Conservation (phyloP, 2,888 invertebrate genomes). For the Xanthorhoe spadicearia region DNA sequence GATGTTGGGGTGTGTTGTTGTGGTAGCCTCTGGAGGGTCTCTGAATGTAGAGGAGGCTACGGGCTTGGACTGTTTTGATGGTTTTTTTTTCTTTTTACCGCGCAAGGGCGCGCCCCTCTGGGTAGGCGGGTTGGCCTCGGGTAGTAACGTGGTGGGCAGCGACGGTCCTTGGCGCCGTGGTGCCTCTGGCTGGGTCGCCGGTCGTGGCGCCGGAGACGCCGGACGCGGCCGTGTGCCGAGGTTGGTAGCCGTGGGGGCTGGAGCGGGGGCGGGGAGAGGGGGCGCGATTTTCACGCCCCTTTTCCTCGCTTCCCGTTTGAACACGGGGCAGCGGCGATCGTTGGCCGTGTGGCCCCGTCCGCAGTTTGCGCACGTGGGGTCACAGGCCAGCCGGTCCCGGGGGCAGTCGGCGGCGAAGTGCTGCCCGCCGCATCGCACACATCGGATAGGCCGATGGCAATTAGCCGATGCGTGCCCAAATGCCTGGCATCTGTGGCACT, state of each 20-base stretch:
- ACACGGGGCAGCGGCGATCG: conserved; percentile 11
- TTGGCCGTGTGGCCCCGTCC: conserved; percentile 28
- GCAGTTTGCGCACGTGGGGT: conserved; percentile 37
- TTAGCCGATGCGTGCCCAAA: conserved; percentile 6
- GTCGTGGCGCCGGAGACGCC: not conserved
- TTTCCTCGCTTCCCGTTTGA: conserved; percentile 18
- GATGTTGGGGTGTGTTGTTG: no score
- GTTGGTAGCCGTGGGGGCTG: no score
- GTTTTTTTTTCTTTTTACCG: not conserved
- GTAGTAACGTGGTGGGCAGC: not conserved
- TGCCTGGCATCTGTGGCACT: not conserved
- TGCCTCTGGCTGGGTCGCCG: not conserved
- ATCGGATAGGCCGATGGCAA: not conserved
- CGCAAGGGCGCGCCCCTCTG: not conserved
- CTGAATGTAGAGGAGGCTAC: not conserved
- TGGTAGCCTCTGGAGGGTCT: not conserved
- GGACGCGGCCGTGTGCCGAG: not conserved
- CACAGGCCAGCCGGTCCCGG: not conserved
- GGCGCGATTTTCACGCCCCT: not conserved
- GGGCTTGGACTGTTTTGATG: no score
- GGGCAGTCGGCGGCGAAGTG: conserved; percentile 12
- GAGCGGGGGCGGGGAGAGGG: not conserved
- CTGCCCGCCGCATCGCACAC: conserved; percentile 6
- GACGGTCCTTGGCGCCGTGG: not conserved
- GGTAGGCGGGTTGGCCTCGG: not conserved